Conservation (phyloP, 2,888 invertebrate species). For the Lampropteryx suffumata region DNA sequence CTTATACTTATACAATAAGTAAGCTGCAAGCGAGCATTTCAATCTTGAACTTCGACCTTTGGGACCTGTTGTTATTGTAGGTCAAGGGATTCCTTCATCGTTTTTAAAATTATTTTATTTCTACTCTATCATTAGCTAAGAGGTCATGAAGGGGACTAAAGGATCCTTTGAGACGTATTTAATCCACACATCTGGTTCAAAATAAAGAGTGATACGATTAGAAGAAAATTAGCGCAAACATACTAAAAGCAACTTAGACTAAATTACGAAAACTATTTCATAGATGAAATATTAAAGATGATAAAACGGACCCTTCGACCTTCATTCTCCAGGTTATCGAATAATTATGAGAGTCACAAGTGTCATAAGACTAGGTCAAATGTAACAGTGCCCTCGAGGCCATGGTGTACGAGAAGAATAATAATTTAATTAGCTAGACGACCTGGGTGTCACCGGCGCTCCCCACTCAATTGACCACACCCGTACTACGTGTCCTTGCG, state of each 20-base stretch:
- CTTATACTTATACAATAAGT: not conserved
- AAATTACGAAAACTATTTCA: not conserved
- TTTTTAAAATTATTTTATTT: too few relatives aligned
- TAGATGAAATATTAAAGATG: too few relatives aligned
- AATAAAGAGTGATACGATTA: too few relatives aligned
- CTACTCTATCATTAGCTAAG: too few relatives aligned
- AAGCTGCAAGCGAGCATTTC: not conserved
- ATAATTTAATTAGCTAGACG: slow-evolving; percentile 16
- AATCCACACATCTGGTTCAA: too few relatives aligned
- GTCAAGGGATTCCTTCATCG: too few relatives aligned
- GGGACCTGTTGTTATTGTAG: slow-evolving; percentile 2
- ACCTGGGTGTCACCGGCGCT: slow-evolving; percentile 7
- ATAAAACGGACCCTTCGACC: not conserved
- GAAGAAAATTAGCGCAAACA: too few relatives aligned
- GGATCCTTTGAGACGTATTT: too few relatives aligned
- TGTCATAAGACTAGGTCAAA: slow-evolving; percentile 7
- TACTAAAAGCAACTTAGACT: not conserved
- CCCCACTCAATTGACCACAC: slow-evolving; percentile 11
- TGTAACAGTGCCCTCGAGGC: not conserved
- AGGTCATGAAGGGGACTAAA: too few relatives aligned
- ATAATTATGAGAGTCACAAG: not conserved
- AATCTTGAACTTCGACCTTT: slow-evolving; percentile 15
- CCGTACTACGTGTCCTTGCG: slow-evolving; percentile 10
- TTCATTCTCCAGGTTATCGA: not conserved
- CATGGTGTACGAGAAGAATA: slow-evolving; percentile 1